Percentiles rank a stretch among this genome's conserved stretches.
Conservation (phyloP, 2,797 vertebrate genomes). For the Brachyalestes nurse region DNA sequence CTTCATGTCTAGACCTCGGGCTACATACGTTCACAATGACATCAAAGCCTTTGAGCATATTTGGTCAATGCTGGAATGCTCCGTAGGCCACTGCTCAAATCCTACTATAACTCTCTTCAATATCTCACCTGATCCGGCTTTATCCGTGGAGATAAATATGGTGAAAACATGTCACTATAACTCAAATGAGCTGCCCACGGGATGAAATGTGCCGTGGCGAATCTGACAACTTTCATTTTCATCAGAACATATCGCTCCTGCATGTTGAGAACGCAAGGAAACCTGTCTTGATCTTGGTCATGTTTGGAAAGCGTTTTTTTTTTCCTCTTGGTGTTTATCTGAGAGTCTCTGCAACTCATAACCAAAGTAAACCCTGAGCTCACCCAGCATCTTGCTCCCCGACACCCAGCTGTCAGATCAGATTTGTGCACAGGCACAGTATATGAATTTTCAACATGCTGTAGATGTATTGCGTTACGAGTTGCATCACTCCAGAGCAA, state of each 20-base stretch:
- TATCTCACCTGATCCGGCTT: constrained; percentile 54
- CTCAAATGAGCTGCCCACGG: constrained; percentile 52
- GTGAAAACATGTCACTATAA: constrained; percentile 58
- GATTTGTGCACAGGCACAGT: constrained; percentile 1
- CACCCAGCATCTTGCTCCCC: not conserved
- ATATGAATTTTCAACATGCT: constrained; percentile 3
- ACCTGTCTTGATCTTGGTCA: not conserved
- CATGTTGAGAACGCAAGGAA: constrained; percentile 3
- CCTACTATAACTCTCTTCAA: constrained; percentile 22
- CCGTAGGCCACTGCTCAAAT: constrained; percentile 2
- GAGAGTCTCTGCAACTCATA: not conserved
- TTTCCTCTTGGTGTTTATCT: not conserved
- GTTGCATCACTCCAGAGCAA: constrained; percentile 22
- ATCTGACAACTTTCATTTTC: constrained; percentile 59
- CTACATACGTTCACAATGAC: constrained; percentile 5
- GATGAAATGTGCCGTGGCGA: constrained; percentile 57
- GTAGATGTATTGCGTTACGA: not conserved
- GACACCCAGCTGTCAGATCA: constrained; percentile 6
- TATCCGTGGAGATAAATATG: constrained; percentile 62
- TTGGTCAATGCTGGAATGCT: not conserved
- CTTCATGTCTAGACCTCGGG: not conserved
- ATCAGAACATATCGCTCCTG: not conserved
- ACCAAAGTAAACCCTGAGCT: not conserved
- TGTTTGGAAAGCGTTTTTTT: constrained; percentile 25
- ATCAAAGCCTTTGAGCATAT: not conserved